Base-by-base conservation (phyloP, 2,797 vertebrate species). In the Spinibarbus caldwelli region DNA sequence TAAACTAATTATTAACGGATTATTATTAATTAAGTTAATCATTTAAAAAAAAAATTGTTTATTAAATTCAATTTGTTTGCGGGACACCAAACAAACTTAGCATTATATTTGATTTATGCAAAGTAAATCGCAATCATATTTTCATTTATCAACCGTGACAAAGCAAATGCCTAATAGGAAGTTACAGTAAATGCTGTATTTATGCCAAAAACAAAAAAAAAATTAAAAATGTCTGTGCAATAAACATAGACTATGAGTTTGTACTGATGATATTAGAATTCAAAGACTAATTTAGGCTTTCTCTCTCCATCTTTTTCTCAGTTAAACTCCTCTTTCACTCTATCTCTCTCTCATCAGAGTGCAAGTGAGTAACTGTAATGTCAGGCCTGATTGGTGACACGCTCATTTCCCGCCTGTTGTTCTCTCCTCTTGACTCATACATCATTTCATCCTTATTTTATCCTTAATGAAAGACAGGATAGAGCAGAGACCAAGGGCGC, bases 361-460 rank as follows among this genome's bases (percentile, higher is more conserved):
- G 52, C n/a, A 54, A 21, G 70, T 62, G 66, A 23, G 76, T 45
- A 64, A 83, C 31, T 8, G 85, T 54, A 82, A 86, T 86, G 70
- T 66, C 26, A 86, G 52, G 76, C 45, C n/a, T 85, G 87, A 90
- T 52, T 64, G 76, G 47, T 83, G 68, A 85, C 67, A 54, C 43
- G 82, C 79, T 90, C 38, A 90, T 90, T 89, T 91, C 81, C 86
- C 23, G 36, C 75, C 77, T 52, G 90, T 89, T 90, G 90, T 90
- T 89, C 79, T 73, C 43, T 49, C 21, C 59, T 78, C 83, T 81
- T 21, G 23, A 76, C 59, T 84, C 45, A 66, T 84, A 77, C 72
- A 54, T 84, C 67, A 70, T 62, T 83, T 70, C 71, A 26, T 83
- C 66, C 57, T 77, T 89, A 54, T 85, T 86, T 85, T 52, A 82